Conservation (phyloP, 2,113 vertebrate genomes). For the Colinus virginianus region DNA sequence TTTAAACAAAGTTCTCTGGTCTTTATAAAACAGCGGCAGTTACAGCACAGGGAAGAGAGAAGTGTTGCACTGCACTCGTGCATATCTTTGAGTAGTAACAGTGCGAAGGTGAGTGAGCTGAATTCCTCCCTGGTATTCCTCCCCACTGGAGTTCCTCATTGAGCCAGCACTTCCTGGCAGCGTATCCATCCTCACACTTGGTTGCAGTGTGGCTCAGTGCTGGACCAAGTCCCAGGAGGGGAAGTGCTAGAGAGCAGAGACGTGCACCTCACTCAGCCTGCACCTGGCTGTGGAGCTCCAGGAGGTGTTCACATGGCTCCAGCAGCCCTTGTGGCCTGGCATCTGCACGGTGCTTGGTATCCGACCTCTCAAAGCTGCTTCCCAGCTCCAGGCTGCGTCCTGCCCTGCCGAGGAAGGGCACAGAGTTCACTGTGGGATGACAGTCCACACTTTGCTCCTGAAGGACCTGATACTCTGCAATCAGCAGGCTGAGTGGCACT, state of each 20-base stretch:
- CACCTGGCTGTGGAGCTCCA: too few relatives aligned
- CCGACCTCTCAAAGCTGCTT: conserved; percentile 3
- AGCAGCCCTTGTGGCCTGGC: background rate
- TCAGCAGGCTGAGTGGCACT: background rate
- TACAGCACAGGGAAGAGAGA: background rate
- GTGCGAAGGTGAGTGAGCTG: background rate
- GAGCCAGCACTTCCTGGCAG: background rate
- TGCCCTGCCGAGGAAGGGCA: background rate
- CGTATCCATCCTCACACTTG: background rate
- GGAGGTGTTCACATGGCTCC: background rate
- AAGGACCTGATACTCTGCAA: background rate
- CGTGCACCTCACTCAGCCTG: background rate
- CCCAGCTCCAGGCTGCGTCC: background rate
- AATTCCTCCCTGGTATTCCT: background rate
- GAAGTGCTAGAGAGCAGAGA: background rate
- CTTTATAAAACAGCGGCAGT: background rate
- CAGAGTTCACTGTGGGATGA: background rate
- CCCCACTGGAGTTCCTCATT: background rate
- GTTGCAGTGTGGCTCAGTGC: background rate
- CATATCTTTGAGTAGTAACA: background rate
- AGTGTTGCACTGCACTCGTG: rapidly evolving
- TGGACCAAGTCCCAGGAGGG: background rate
- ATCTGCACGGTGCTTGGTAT: background rate
- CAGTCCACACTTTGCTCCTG: conserved; percentile 15
- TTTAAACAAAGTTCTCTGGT: background rate